Percentiles rank a stretch among this genome's conserved stretches.
Evolutionary conservation across 2,888 invertebrate genomes (phyloP).

Genomic region (Suillia variegata): DNA sequence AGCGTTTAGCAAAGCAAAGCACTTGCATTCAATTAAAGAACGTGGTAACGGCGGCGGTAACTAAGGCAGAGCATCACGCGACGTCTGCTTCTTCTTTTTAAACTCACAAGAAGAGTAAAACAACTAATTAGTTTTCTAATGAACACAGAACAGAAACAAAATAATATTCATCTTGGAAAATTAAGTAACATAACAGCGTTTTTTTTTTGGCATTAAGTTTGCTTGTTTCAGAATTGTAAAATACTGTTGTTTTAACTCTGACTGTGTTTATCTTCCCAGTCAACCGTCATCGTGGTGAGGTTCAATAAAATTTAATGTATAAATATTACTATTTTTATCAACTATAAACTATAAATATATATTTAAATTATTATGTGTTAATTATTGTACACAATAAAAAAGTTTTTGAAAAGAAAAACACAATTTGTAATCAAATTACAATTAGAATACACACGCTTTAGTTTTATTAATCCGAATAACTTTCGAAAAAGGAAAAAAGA

Average conservation of each 20-base stretch:
- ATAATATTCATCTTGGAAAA: too few relatives aligned
- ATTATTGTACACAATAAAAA: constrained; percentile 45
- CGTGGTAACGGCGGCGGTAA: too few relatives aligned
- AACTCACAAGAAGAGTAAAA: too few relatives aligned
- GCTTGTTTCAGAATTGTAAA: too few relatives aligned
- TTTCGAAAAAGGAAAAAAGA: constrained; percentile 7
- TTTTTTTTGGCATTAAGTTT: too few relatives aligned
- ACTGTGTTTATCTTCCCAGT: too few relatives aligned
- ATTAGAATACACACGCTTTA: constrained; percentile 26
- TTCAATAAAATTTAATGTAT: constrained; percentile 40
- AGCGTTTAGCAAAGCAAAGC: constrained; percentile 26
- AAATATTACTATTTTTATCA: constrained; percentile 18
- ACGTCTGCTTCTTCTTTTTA: too few relatives aligned
- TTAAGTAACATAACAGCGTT: too few relatives aligned
- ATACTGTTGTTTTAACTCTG: too few relatives aligned
- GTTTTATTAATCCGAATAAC: constrained; percentile 22
- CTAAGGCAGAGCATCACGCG: too few relatives aligned
- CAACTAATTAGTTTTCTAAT: too few relatives aligned
- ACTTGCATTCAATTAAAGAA: constrained; percentile 22
- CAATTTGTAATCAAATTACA: constrained; percentile 51
- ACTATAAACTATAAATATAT: constrained; percentile 27
- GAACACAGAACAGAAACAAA: too few relatives aligned
- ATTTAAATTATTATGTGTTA: constrained; percentile 44
- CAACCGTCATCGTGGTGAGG: constrained; percentile 27
- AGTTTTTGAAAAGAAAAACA: constrained; percentile 27